Conservation (phyloP, 1,140 invertebrate genomes). For the Drosophila parabipectinata region DNA sequence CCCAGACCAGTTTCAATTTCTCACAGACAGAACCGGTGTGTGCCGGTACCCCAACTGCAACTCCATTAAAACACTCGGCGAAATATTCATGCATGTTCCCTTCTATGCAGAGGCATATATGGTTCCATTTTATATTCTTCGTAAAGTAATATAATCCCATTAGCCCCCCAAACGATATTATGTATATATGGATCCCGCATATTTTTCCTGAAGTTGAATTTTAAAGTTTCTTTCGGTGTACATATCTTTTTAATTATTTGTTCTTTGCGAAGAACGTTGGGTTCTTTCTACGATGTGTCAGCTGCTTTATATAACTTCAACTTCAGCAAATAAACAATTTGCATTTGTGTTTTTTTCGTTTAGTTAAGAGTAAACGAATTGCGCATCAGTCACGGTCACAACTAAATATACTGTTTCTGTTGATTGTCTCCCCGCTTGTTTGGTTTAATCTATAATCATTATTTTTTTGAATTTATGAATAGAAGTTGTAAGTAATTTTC, state of each 20-base stretch:
- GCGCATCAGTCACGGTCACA: constrained; percentile 18
- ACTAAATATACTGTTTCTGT: constrained; percentile 7
- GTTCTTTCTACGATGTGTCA: constrained; percentile 28
- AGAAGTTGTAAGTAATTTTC: constrained; percentile 9
- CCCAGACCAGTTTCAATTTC: constrained; percentile 72
- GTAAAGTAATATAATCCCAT: no score
- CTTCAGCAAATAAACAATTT: constrained; percentile 24
- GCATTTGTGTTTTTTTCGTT: constrained; percentile 12
- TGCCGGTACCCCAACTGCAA: constrained; percentile 40
- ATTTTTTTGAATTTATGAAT: neutral
- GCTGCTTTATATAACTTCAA: constrained; percentile 33
- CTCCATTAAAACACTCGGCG: constrained; percentile 24
- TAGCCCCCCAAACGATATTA: no score
- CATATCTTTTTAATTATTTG: neutral
- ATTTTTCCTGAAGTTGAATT: neutral
- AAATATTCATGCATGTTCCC: neutral
- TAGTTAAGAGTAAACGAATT: constrained; percentile 5
- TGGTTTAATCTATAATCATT: constrained; percentile 4
- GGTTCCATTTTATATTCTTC: no score
- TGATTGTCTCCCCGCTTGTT: constrained; percentile 4
- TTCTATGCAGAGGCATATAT: no score
- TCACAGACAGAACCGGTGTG: constrained; percentile 56
- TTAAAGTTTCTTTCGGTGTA: constrained; percentile 2
- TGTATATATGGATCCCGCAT: no score
- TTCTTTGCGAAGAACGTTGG: constrained; percentile 21